Conservation (phyloP, 2,888 invertebrate genomes). For the Agrotis ipsilon region DNA sequence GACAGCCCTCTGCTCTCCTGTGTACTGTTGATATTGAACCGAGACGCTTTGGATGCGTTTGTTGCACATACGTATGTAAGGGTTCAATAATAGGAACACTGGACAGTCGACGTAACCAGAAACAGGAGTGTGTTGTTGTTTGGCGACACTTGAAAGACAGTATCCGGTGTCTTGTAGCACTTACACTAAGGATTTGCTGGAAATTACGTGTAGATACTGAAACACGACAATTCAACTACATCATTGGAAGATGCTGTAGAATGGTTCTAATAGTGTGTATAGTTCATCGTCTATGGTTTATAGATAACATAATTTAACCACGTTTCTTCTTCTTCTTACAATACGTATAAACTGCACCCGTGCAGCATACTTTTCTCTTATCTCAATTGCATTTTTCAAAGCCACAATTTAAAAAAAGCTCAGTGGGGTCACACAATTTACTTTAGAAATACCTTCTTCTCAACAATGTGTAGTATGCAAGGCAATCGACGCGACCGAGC, state of each 20-base stretch:
- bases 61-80: conserved; percentile 47
- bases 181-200: not conserved
- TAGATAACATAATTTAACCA: not conserved
- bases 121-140: conserved; percentile 49
- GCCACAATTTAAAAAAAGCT: too few species aligned
- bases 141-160: conserved; percentile 33
- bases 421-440: conserved; percentile 39
- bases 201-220: not conserved
- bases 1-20: conserved; percentile 68
- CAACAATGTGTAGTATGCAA: conserved; percentile 54
- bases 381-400: conserved; percentile 30
- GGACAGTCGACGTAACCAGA: conserved; percentile 45
- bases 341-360: too few species aligned
- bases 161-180: conserved; percentile 5
- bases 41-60: conserved; percentile 65
- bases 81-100: conserved; percentile 44
- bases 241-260: not conserved
- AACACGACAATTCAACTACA: not conserved
- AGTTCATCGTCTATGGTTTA: not conserved
- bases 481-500: conserved; percentile 47
- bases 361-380: not conserved
- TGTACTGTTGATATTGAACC: conserved; percentile 72
- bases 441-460: conserved; percentile 34
- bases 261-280: not conserved
- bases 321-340: not conserved